phyloP scores from a whole-genome alignment of 2,113 vertebrate genomes.

The Myrmophylax atrothorax region DNA sequence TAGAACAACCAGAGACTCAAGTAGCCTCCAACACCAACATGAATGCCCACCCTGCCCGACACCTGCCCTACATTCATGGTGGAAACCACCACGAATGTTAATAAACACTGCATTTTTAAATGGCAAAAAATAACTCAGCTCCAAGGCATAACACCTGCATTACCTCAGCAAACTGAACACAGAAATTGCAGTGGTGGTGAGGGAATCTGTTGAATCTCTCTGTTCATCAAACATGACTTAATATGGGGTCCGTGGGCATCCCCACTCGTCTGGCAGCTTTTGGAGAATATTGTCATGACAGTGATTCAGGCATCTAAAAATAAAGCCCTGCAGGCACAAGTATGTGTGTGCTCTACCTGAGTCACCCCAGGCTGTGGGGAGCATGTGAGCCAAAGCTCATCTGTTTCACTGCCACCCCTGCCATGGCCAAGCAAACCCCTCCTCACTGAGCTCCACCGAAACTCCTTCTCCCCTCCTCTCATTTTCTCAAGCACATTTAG shows the following conservation, averaged over 20 bases:
- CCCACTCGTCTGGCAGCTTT: not conserved
- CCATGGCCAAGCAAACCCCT: not conserved
- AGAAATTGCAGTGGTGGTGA: not conserved
- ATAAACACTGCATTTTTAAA: not conserved
- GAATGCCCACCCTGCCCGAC: not conserved
- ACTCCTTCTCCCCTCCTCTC: not conserved
- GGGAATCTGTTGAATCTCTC: not conserved
- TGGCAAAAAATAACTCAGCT: not conserved
- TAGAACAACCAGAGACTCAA: slow-evolving; percentile 21
- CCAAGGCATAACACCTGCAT: not conserved
- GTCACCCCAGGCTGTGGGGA: not conserved
- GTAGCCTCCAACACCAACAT: slow-evolving; percentile 11
- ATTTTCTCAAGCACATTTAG: not conserved
- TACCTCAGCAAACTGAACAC: not conserved
- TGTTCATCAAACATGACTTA: slow-evolving; percentile 50
- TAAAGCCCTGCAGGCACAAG: slow-evolving; percentile 35
- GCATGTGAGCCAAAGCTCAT: not conserved
- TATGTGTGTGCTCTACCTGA: not conserved
- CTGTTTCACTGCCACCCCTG: not conserved
- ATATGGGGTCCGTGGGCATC: slow-evolving; percentile 44
- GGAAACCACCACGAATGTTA: not conserved
- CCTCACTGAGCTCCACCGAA: not conserved
- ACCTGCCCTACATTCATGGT: no score
- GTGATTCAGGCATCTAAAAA: slow-evolving; percentile 60
- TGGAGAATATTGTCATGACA: not conserved